phyloP scores from a whole-genome alignment of 2,113 vertebrate genomes.

The Acrocephalus kingi region DNA sequence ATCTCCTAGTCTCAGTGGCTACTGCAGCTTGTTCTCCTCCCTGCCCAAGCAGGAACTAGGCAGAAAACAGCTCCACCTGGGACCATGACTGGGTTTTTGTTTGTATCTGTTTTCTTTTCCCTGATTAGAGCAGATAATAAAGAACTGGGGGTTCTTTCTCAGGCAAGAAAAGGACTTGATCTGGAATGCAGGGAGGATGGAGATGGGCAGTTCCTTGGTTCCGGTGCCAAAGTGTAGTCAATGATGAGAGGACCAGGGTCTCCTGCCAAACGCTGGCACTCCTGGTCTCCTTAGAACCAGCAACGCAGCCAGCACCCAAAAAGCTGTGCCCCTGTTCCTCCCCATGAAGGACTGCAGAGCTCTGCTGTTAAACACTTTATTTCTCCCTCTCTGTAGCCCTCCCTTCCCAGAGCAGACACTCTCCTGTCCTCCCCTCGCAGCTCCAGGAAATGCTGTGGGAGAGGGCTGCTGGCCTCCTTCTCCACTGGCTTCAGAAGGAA shows the following conservation, averaged over 20 bases:
- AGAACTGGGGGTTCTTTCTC: rapidly evolving
- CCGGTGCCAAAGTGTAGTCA: not conserved
- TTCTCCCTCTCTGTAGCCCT: not conserved
- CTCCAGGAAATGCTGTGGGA: not conserved
- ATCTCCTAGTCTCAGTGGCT: not conserved
- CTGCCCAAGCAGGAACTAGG: not conserved
- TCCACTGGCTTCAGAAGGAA: not conserved
- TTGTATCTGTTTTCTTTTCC: not conserved
- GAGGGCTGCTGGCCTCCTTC: not conserved
- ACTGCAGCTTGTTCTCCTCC: not conserved
- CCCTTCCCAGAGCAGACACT: not conserved
- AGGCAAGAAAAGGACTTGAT: rapidly evolving
- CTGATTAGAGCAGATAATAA: not conserved
- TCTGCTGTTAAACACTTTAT: constrained; percentile 38
- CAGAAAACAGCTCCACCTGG: not conserved
- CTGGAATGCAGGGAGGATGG: not conserved
- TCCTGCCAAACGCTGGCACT: rapidly evolving
- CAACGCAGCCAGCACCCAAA: rapidly evolving
- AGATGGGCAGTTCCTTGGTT: not conserved
- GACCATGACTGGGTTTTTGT: not conserved
- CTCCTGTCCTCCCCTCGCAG: not conserved
- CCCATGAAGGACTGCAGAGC: not conserved
- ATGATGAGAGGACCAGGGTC: rapidly evolving
- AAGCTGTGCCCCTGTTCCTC: not conserved
- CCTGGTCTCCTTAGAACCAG: not conserved